Base-by-base conservation (phyloP, 23 tunicate genomes). In the Trididemnum clinides region DNA sequence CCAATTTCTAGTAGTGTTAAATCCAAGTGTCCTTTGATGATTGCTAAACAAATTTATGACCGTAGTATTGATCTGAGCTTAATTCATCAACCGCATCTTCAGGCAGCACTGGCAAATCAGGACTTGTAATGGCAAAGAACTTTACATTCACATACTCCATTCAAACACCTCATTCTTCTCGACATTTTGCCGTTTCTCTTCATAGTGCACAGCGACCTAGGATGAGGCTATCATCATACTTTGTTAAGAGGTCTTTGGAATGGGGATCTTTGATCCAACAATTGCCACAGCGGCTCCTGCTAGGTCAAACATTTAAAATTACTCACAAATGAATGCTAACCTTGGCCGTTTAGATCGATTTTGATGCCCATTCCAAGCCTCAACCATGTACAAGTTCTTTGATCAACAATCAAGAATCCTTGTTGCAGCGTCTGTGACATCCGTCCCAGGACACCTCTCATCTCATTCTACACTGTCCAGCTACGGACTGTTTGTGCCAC, bases 221-320 rank as follows among this genome's bases (percentile, higher is more conserved):
- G n/a, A n/a, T n/a, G n/a, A n/a, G n/a, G n/a, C n/a, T n/a, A n/a
- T n/a, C n/a, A n/a, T n/a, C n/a, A n/a, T n/a, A n/a, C n/a, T n/a
- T n/a, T n/a, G n/a, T n/a, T n/a, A n/a, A n/a, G n/a, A n/a, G n/a
- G n/a, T n/a, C n/a, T n/a, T n/a, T n/a, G n/a, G n/a, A n/a, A 27
- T 72, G 72, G 57, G 25, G 69, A 34, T 79, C 84, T 57, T 26
- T 57, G 10, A 79, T 54, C 18, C 84, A 57, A 33, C 27, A 21
- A 72, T 79, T 50, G 84, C 84, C 54, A 79, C 34, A 18, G 72
- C 84, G 22, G 84, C 84, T 25, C 84, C 84, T 18, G 84, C 75
- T 66, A 72, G 27, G 72, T 79, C 84, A 50, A 72, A 57, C 28
- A 79, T 33, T 25, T 79, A 21, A 34, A 54, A 57, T 58, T 72